Evolutionary conservation across 2,113 vertebrate genomes (phyloP).

Genomic region (Pygathrix nemaeus): DNA sequence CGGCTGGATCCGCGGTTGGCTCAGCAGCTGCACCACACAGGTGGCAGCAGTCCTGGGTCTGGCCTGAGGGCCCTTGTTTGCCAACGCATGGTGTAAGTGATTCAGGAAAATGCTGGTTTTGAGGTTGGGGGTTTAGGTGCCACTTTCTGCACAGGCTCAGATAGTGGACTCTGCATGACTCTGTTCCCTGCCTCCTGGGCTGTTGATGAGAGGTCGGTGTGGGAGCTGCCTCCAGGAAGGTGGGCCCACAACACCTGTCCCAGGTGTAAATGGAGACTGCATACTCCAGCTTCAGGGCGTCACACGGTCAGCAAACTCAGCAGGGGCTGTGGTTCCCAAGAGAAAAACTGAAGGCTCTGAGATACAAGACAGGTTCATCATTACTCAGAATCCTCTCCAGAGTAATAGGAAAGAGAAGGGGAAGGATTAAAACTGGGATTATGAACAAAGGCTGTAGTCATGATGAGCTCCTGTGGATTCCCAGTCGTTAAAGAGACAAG

Average conservation of each 20-base stretch:
- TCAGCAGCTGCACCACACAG: fast-evolving
- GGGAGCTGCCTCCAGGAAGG: too few relatives aligned
- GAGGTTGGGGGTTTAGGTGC: not conserved
- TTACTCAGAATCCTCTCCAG: not conserved
- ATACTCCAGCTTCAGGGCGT: not conserved
- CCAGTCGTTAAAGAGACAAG: not conserved
- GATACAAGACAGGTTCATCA: not conserved
- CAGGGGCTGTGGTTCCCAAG: not conserved
- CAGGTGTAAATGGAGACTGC: not conserved
- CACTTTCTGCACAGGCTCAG: not conserved
- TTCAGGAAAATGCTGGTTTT: not conserved
- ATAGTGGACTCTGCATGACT: fast-evolving
- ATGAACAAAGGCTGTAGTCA: not conserved
- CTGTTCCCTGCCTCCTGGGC: not conserved
- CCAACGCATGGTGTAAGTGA: not conserved
- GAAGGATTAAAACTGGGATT: not conserved
- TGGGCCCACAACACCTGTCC: too few relatives aligned
- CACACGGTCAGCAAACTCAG: fast-evolving
- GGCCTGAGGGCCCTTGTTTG: not conserved
- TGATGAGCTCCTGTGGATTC: not conserved
- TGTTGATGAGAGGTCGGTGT: not conserved
- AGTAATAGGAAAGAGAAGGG: not conserved
- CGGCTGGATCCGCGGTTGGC: fast-evolving
- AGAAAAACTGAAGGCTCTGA: not conserved
- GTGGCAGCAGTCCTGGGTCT: not conserved